phyloP scores from a whole-genome alignment of 2,797 vertebrate genomes.

The Lerista edwardsae region DNA sequence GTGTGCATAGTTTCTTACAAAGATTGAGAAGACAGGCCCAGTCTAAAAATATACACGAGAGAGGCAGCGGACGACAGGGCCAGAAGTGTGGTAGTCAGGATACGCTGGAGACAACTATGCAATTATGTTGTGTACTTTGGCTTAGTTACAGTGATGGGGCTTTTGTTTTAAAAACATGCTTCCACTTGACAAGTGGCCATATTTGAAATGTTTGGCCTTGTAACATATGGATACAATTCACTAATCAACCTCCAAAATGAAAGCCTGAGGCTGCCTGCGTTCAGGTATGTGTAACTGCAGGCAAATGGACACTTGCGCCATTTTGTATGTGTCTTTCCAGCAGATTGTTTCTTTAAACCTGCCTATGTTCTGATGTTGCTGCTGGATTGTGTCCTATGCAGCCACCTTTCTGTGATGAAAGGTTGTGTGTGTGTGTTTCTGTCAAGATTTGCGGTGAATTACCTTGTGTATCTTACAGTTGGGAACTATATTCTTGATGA shows the following conservation, averaged over 20 bases:
- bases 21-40: too few species aligned
- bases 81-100: too few species aligned
- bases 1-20: too few species aligned
- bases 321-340: not conserved
- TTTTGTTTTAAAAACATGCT: too few species aligned
- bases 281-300: not conserved
- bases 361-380: not conserved
- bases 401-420: not conserved
- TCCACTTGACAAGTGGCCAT: not conserved
- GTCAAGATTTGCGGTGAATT: not conserved
- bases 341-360: not conserved
- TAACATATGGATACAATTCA: not conserved
- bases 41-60: too few species aligned
- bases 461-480: not conserved
- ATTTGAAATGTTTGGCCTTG: not conserved
- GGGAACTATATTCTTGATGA: not conserved
- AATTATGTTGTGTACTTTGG: too few species aligned
- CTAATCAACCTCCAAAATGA: not conserved
- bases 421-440: not conserved
- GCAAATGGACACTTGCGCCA: not conserved
- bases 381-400: not conserved
- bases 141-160: too few species aligned
- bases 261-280: not conserved
- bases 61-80: too few species aligned
- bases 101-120: too few species aligned